Percentiles rank a stretch among this genome's conserved stretches.
Conservation (phyloP, 2,113 vertebrate species). For the Microtus montanus region DNA sequence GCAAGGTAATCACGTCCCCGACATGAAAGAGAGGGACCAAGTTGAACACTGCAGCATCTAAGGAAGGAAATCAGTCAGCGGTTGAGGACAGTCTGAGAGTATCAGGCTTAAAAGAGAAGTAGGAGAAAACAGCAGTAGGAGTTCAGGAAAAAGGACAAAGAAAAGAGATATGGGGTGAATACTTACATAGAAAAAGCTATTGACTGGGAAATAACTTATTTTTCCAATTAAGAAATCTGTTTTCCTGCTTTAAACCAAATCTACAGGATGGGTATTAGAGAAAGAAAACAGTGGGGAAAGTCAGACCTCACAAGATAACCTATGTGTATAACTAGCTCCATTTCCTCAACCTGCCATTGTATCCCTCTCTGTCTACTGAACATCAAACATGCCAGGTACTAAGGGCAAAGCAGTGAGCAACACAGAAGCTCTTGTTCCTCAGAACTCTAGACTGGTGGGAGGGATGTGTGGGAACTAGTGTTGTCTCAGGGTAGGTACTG, state of each 20-base stretch:
- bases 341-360: not conserved
- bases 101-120: not conserved
- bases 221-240: not conserved
- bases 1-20: conserved; percentile 84
- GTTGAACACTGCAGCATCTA: not conserved
- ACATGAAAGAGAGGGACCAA: not conserved
- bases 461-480: not conserved
- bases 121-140: not conserved
- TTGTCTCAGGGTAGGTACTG: not conserved
- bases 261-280: not conserved
- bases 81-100: not conserved
- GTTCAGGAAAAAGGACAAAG: conserved; percentile 38
- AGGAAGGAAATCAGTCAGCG: not conserved
- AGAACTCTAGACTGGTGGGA: not conserved
- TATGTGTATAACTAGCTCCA: not conserved
- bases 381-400: not conserved
- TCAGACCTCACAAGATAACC: not conserved
- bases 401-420: not conserved
- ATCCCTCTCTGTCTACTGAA: not conserved
- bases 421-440: not conserved
- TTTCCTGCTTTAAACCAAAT: not conserved
- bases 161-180: not conserved
- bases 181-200: not conserved
- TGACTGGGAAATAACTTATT: not conserved
- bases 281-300: not conserved